Evolutionary conservation across 2,113 vertebrate species (phyloP).

Genomic region (Nematolebias whitei): DNA sequence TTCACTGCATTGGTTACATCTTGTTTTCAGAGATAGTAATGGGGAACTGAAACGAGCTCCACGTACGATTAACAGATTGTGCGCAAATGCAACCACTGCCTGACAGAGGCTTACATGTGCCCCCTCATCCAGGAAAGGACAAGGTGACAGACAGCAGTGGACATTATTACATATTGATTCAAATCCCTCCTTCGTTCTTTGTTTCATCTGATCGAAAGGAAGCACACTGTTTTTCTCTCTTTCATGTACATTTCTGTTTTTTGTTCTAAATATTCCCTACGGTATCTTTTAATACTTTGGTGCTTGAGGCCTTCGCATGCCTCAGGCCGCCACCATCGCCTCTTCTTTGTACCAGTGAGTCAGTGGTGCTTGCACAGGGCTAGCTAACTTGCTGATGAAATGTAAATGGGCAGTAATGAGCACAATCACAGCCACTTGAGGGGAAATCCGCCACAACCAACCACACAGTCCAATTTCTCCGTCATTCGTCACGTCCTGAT

Average conservation of each 20-base stretch:
- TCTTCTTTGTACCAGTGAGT: slow-evolving; percentile 61
- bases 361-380: slow-evolving; percentile 60
- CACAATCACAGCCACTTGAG: slow-evolving; percentile 88
- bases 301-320: slow-evolving; percentile 59
- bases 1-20: neutral
- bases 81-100: slow-evolving; percentile 20
- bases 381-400: slow-evolving; percentile 91
- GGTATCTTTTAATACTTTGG: slow-evolving; percentile 61
- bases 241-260: slow-evolving; percentile 27
- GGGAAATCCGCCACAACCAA: slow-evolving; percentile 71
- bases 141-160: slow-evolving; percentile 82
- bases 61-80: slow-evolving; percentile 32
- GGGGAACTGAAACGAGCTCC: neutral
- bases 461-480: slow-evolving; percentile 60
- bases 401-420: slow-evolving; percentile 95
- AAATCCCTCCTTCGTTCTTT: slow-evolving; percentile 78
- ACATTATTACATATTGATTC: slow-evolving; percentile 90
- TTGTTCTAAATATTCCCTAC: slow-evolving; percentile 52
- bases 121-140: slow-evolving; percentile 85
- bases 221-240: slow-evolving; percentile 51
- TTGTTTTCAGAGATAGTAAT: neutral
- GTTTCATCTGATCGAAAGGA: slow-evolving; percentile 64
- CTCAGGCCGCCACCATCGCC: slow-evolving; percentile 31
- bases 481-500: slow-evolving; percentile 70
- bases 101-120: slow-evolving; percentile 52